These are phyloP conservation scores for Nasua narica DNA, from an alignment of 2,797 vertebrate genomes.

Conservation along the genomic window DNA sequence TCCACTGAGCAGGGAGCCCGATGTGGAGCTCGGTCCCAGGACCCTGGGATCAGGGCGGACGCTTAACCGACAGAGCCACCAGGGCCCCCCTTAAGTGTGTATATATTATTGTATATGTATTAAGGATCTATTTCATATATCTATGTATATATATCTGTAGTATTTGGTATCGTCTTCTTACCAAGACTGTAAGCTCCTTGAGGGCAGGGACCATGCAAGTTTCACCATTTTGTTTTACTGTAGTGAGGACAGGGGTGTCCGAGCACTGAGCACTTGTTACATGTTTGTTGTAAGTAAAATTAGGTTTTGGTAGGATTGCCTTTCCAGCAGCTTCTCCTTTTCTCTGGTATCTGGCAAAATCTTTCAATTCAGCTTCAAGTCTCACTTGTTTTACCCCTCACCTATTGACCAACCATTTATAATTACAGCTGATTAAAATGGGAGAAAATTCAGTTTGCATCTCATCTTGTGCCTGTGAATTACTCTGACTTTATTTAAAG, in stretches of 20 bases:
- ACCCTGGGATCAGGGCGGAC: not conserved
- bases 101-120: not conserved
- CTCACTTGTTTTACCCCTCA: not conserved
- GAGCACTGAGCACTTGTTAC: not conserved
- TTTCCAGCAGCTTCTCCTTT: not conserved
- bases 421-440: not conserved
- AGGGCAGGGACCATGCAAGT: not conserved
- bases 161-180: constrained; percentile 7
- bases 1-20: not conserved
- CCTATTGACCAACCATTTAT: not conserved
- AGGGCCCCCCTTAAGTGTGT: not conserved
- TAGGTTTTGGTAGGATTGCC: not conserved
- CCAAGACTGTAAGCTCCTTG: not conserved
- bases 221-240: not conserved
- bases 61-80: not conserved
- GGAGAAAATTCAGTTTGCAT: not conserved
- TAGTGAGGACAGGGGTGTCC: not conserved
- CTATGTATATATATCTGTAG: not conserved
- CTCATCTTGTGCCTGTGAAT: not conserved
- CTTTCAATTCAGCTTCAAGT: constrained; percentile 23
- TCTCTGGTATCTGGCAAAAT: not conserved
- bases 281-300: not conserved
- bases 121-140: not conserved
- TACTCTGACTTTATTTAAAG: constrained; percentile 19
- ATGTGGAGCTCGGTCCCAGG: not conserved